phyloP scores from a whole-genome alignment of 2,888 invertebrate genomes.

The Bombyx huttoni region DNA sequence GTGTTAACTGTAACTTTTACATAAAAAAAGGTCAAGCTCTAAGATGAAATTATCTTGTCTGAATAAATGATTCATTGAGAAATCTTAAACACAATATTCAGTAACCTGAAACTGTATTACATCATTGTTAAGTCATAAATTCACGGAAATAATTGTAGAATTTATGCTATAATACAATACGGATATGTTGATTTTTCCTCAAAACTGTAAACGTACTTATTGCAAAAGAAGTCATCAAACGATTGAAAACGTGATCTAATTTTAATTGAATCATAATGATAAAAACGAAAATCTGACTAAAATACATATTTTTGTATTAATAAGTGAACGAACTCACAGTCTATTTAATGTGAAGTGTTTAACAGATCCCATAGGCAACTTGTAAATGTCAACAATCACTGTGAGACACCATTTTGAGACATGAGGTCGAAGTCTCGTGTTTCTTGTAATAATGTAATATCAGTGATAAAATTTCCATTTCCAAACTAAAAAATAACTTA shows the following conservation, averaged over 20 bases:
- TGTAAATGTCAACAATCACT: too few species aligned
- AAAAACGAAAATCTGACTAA: slow-evolving; percentile 7
- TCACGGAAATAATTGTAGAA: background rate
- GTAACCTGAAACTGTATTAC: background rate
- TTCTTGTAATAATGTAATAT: too few species aligned
- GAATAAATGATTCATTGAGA: background rate
- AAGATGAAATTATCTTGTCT: background rate
- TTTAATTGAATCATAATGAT: slow-evolving; percentile 6
- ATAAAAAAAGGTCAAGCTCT: background rate
- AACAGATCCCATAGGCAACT: too few species aligned
- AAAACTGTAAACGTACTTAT: background rate
- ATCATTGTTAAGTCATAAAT: background rate
- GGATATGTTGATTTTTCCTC: slow-evolving; percentile 3
- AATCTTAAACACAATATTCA: background rate
- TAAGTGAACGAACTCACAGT: too few species aligned
- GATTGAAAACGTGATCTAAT: slow-evolving; percentile 15
- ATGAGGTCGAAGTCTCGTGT: too few species aligned
- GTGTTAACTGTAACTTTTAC: slow-evolving; percentile 2
- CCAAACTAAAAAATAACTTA: too few species aligned
- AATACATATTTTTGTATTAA: slow-evolving; percentile 6
- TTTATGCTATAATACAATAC: slow-evolving; percentile 1
- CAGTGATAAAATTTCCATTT: too few species aligned
- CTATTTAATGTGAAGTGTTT: too few species aligned
- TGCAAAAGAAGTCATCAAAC: slow-evolving; percentile 1
- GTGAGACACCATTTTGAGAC: too few species aligned